phyloP scores from a whole-genome alignment of 2,888 invertebrate genomes.

The Epicampocera succincta region DNA sequence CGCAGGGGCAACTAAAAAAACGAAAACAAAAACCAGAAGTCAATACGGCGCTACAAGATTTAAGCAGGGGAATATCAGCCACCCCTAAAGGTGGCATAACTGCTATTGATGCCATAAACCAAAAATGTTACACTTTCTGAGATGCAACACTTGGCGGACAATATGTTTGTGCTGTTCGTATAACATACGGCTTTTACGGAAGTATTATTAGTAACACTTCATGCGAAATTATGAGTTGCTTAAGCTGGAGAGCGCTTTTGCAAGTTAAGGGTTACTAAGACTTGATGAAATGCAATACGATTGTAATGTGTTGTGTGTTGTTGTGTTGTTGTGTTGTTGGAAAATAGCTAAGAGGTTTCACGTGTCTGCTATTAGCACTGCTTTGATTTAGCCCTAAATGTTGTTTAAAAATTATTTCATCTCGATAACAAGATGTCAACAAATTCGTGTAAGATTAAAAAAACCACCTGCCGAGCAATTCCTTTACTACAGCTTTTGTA shows the following conservation, averaged over 20 bases:
- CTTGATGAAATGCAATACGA: slow-evolving; percentile 13
- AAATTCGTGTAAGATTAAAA: background rate
- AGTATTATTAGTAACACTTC: slow-evolving; percentile 79
- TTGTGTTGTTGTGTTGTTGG: no score
- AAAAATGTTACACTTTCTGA: slow-evolving; percentile 40
- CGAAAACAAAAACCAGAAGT: slow-evolving; percentile 44
- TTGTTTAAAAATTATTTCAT: slow-evolving; percentile 63
- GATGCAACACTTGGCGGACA: slow-evolving; percentile 68
- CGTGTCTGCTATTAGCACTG: slow-evolving; percentile 77
- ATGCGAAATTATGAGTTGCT: slow-evolving; percentile 74
- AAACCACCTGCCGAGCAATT: slow-evolving; percentile 23
- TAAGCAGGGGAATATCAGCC: slow-evolving; percentile 17
- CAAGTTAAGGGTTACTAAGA: slow-evolving; percentile 33
- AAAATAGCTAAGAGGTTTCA: slow-evolving; percentile 73
- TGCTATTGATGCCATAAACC: background rate
- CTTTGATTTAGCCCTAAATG: slow-evolving; percentile 44
- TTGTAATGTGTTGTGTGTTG: slow-evolving; percentile 19
- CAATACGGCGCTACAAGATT: slow-evolving; percentile 52
- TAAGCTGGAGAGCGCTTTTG: background rate
- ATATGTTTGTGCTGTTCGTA: slow-evolving; percentile 70
- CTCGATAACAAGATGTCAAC: slow-evolving; percentile 20
- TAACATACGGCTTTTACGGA: slow-evolving; percentile 40
- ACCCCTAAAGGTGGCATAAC: slow-evolving; percentile 43
- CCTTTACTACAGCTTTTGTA: background rate
- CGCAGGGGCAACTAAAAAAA: slow-evolving; percentile 15